Conservation (phyloP, 2,888 invertebrate species). For the Theretra japonica region DNA sequence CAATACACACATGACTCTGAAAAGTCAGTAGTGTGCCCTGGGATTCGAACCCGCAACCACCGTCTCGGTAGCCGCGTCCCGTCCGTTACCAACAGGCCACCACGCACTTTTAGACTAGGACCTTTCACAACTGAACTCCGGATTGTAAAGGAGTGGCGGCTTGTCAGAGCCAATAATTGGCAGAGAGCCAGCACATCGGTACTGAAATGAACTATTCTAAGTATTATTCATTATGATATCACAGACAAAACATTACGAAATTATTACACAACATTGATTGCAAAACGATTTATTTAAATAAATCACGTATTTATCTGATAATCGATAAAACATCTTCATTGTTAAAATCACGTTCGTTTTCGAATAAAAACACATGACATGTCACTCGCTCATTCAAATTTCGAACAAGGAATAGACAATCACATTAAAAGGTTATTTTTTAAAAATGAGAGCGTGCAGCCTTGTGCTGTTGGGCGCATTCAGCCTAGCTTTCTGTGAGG, state of each 20-base stretch:
- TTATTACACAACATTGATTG: slow-evolving; percentile 30
- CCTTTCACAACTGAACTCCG: too few relatives aligned
- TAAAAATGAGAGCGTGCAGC: slow-evolving; percentile 14
- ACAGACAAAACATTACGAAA: slow-evolving; percentile 13
- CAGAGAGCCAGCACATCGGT: too few relatives aligned
- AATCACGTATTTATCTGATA: slow-evolving; percentile 27
- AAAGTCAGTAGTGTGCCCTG: too few relatives aligned
- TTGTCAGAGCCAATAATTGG: too few relatives aligned
- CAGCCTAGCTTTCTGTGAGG: slow-evolving; percentile 46
- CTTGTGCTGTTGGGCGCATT: slow-evolving; percentile 40
- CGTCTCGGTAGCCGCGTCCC: too few relatives aligned
- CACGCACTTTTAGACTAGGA: too few relatives aligned
- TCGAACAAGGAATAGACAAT: slow-evolving; percentile 5
- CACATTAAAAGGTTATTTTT: not conserved
- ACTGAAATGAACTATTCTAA: not conserved
- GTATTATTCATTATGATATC: not conserved
- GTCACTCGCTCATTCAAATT: not conserved
- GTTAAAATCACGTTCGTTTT: slow-evolving; percentile 13
- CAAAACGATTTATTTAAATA: not conserved
- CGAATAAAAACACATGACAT: not conserved
- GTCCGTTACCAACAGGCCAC: too few relatives aligned
- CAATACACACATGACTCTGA: too few relatives aligned
- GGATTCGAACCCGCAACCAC: too few relatives aligned
- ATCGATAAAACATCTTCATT: not conserved
- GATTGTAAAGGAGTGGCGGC: too few relatives aligned